Evolutionary conservation across 2,888 invertebrate genomes (phyloP).

Genomic region (Coremacera marginata): DNA sequence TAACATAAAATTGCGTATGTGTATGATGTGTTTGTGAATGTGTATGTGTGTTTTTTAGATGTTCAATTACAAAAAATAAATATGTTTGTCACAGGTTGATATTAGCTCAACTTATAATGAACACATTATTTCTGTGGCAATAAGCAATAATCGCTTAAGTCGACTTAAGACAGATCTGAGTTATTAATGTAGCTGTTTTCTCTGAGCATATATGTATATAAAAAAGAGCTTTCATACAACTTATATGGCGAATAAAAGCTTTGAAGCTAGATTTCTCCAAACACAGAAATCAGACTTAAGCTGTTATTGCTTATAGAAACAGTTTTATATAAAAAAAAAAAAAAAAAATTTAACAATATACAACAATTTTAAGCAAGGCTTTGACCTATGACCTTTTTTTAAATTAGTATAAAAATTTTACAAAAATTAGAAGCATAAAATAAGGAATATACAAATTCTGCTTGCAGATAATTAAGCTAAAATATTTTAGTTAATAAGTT

Average conservation of each 20-base stretch:
- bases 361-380: neutral
- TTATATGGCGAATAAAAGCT: no score
- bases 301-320: no score
- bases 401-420: neutral
- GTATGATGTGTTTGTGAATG: neutral
- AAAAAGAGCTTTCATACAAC: no score
- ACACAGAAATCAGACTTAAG: no score
- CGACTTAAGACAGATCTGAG: no score
- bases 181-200: no score
- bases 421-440: constrained; percentile 10
- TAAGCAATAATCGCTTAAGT: no score
- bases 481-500: constrained; percentile 8
- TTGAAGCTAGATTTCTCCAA: no score
- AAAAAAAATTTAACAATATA: neutral
- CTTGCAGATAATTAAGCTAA: constrained; percentile 23
- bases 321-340: neutral
- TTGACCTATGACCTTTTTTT: neutral
- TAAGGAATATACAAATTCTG: constrained; percentile 13
- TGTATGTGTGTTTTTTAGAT: neutral
- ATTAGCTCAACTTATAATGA: constrained; percentile 12
- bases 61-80: neutral
- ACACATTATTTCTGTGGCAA: neutral
- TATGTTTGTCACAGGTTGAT: constrained; percentile 10
- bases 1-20: neutral
- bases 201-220: no score